phyloP scores from a whole-genome alignment of 2,888 invertebrate genomes.

The Synergus laeviventris region DNA sequence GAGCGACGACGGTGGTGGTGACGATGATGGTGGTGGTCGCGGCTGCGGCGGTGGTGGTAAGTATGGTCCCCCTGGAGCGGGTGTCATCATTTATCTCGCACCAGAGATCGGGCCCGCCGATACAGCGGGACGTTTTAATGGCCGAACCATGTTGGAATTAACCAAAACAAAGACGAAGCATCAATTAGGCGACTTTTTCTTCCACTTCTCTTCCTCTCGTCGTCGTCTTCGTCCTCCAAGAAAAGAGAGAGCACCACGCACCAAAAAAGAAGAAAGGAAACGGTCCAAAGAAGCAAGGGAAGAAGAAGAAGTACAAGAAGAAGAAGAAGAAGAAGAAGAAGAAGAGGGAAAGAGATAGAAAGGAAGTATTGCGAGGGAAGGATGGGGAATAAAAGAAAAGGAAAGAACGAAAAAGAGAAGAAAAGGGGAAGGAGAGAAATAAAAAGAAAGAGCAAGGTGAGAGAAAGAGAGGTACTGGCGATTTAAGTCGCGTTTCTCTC shows the following conservation, averaged over 20 bases:
- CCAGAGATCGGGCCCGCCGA: slow-evolving; percentile 80
- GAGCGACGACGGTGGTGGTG: slow-evolving; percentile 33
- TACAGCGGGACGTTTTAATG: slow-evolving; percentile 83
- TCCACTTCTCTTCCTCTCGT: slow-evolving; percentile 62
- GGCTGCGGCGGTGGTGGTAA: slow-evolving; percentile 66
- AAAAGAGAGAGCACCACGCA: slow-evolving; percentile 20
- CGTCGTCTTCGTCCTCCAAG: slow-evolving; percentile 1
- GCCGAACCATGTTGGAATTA: slow-evolving; percentile 84
- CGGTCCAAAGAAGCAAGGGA: not conserved
- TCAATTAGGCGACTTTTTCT: slow-evolving; percentile 81
- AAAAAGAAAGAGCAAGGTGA: slow-evolving; percentile 4
- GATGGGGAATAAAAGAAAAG: slow-evolving; percentile 1
- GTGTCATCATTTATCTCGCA: slow-evolving; percentile 79
- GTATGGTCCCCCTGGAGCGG: slow-evolving; percentile 77
- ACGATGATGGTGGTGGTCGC: slow-evolving; percentile 52
- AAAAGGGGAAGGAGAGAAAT: slow-evolving; percentile 11
- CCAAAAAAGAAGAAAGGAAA: slow-evolving; percentile 12
- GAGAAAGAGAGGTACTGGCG: slow-evolving; percentile 46
- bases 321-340: not conserved
- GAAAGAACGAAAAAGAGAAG: slow-evolving; percentile 32
- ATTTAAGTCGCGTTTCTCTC: slow-evolving; percentile 48
- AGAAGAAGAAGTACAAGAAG: not conserved
- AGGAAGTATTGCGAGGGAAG: not conserved
- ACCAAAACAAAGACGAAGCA: slow-evolving; percentile 84
- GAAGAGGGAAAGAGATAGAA: not conserved